phyloP scores from a whole-genome alignment of 2,888 invertebrate genomes.

The Diadegma fenestrale region DNA sequence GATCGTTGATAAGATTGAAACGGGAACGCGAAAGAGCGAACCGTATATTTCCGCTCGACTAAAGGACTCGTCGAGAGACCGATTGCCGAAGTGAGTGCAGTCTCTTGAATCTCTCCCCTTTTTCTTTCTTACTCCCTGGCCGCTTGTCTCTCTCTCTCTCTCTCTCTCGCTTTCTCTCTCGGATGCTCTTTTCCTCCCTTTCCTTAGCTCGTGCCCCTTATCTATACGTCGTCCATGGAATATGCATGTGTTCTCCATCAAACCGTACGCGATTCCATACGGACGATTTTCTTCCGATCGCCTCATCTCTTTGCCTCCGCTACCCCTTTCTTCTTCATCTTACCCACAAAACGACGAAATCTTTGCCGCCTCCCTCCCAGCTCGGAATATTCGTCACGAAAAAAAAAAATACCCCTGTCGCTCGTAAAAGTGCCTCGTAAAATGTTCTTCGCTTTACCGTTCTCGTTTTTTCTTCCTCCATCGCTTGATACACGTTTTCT shows the following conservation, averaged over 20 bases:
- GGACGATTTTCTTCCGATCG: slow-evolving; percentile 16
- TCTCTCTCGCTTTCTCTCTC: slow-evolving; percentile 15
- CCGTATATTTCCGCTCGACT: slow-evolving; percentile 60
- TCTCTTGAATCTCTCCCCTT: slow-evolving; percentile 12
- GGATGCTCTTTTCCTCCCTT: background rate
- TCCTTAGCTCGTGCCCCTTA: slow-evolving; percentile 7
- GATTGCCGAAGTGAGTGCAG: slow-evolving; percentile 51
- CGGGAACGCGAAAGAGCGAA: slow-evolving; percentile 57
- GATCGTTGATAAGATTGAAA: slow-evolving; percentile 71
- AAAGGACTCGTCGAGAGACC: slow-evolving; percentile 55
- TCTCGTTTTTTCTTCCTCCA: background rate
- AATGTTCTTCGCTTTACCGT: background rate
- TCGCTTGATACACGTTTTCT: background rate
- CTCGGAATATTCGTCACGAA: background rate
- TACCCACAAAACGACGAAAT: slow-evolving; percentile 1
- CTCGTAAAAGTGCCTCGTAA: slow-evolving; percentile 12
- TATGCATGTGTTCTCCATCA: slow-evolving; percentile 35
- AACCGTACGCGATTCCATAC: slow-evolving; percentile 8
- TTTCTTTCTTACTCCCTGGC: slow-evolving; percentile 2
- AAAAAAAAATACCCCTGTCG: background rate
- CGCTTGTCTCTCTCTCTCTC: slow-evolving; percentile 28
- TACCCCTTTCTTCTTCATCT: background rate
- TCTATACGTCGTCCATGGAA: slow-evolving; percentile 20
- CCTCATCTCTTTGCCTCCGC: background rate
- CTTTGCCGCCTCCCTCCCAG: background rate